Conservation (phyloP, 2,888 invertebrate species). For the Epicampocera succincta region DNA sequence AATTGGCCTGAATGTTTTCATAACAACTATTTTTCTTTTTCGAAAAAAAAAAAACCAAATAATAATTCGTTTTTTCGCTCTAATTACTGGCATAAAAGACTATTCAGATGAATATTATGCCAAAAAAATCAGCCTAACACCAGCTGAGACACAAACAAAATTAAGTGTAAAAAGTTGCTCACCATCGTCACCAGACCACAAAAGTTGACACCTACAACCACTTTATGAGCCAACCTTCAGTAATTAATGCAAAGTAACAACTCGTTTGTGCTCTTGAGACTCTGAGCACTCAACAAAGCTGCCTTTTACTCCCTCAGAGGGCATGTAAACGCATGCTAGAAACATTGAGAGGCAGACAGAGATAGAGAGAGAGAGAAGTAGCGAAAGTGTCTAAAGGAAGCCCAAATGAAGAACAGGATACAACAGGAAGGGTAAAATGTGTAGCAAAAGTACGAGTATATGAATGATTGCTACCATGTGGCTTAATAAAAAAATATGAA, state of each 20-base stretch:
- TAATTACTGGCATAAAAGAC: constrained; percentile 8
- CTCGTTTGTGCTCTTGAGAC: constrained; percentile 58
- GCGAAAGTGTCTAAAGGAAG: constrained; percentile 6
- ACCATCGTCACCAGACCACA: neutral
- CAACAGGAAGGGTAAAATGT: constrained; percentile 1
- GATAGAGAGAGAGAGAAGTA: neutral
- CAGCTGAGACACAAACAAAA: neutral
- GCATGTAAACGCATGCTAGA: neutral
- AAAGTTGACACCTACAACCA: neutral
- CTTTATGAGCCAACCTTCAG: constrained; percentile 5
- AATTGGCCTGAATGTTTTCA: too few relatives aligned
- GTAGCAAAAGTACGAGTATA: constrained; percentile 6
- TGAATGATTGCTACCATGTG: constrained; percentile 29
- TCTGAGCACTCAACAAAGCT: constrained; percentile 17
- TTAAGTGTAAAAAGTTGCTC: neutral
- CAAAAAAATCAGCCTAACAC: constrained; percentile 1
- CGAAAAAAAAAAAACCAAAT: neutral
- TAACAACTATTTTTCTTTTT: too few relatives aligned
- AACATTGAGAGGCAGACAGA: neutral
- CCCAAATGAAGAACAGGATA: neutral
- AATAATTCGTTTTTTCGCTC: constrained; percentile 5
- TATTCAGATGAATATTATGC: neutral
- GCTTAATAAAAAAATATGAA: constrained; percentile 29
- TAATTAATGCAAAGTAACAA: constrained; percentile 49
- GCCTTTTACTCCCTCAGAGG: neutral